Base-by-base conservation (phyloP, 1,140 invertebrate species). In the Maniola jurtina region DNA sequence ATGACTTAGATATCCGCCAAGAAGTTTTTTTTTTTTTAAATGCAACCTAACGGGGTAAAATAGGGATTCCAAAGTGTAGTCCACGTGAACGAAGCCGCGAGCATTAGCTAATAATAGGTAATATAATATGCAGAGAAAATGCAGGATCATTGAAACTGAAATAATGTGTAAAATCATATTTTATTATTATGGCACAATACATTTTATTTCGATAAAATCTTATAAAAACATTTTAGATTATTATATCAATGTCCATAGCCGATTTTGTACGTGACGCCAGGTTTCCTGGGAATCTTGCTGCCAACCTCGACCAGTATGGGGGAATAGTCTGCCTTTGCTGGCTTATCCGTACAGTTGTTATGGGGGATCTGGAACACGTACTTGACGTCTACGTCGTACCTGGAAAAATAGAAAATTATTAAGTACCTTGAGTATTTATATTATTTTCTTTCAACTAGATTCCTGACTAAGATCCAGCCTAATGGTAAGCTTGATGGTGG, bases 281-380 rank as follows among this genome's bases (percentile, higher is more conserved):
- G 85, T 66, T 66, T 76, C 61, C 81, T 79, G 0, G 83, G 80
- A 2, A 74, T 57, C 42, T 84, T 89, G 73, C 81, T 84, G 40
- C 72, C 84, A 1, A 81, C 72, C 67, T 86, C 84, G 3, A 90
- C 77, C 0, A 90, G 52, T 9, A 88, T 77, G 0, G 86, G 86
- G 0, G 76, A 71, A 68, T 77, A 80, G 64, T 86, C 79, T 15
- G 70, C 52, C 25, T 61, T 77, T 4, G 80, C 75, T 2, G 85
- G 77, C 81, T 91, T 77, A 77, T 71, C 67, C 0, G 90, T 86
- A 70, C 95, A 96, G 60, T 95, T 90, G 4, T 91, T 92, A 86
- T 97, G 96, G 9, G 94, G 91, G 87, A 97, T 96, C 9, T 94
- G 90, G 77, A 97, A 97, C 91, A 97, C 94, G 76, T 95, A 97